phyloP scores from a whole-genome alignment of 2,888 invertebrate genomes.

The Oxyteleia sp. region DNA sequence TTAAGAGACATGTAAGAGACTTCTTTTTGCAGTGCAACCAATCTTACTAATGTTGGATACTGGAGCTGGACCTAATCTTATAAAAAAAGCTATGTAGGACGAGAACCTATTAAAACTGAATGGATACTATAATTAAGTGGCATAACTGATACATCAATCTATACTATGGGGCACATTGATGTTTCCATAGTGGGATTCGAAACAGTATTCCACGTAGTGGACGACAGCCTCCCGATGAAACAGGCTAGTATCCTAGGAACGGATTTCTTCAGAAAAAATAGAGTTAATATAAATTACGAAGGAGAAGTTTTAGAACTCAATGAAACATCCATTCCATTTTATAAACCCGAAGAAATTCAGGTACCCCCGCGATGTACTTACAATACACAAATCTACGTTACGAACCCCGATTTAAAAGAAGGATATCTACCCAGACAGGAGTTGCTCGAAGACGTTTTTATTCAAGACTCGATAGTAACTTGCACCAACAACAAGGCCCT shows the following conservation, averaged over 20 bases:
- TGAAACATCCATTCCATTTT: not conserved
- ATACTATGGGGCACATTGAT: conserved; percentile 26
- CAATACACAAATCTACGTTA: not conserved
- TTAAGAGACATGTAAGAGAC: too few relatives aligned
- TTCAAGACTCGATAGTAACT: conserved; percentile 7
- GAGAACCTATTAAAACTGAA: conserved; percentile 7
- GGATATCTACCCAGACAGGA: not conserved
- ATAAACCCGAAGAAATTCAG: not conserved
- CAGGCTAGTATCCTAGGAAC: conserved; percentile 53
- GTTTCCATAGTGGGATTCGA: conserved; percentile 8
- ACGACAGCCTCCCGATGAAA: conserved; percentile 47
- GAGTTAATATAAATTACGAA: conserved; percentile 36
- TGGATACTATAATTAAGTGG: conserved; percentile 44
- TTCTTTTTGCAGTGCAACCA: too few relatives aligned
- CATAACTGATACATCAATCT: conserved; percentile 34
- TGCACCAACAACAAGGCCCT: not conserved
- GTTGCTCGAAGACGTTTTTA: not conserved
- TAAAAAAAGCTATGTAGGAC: conserved; percentile 29
- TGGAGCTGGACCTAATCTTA: conserved; percentile 52
- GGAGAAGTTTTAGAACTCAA: conserved; percentile 15
- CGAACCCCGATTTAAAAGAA: not conserved
- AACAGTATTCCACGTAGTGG: conserved; percentile 47
- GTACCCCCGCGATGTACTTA: conserved; percentile 5
- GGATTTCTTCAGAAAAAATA: conserved; percentile 36
- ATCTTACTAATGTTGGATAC: conserved; percentile 56